phyloP scores from a whole-genome alignment of 2,797 vertebrate genomes.

The Lophius americanus region DNA sequence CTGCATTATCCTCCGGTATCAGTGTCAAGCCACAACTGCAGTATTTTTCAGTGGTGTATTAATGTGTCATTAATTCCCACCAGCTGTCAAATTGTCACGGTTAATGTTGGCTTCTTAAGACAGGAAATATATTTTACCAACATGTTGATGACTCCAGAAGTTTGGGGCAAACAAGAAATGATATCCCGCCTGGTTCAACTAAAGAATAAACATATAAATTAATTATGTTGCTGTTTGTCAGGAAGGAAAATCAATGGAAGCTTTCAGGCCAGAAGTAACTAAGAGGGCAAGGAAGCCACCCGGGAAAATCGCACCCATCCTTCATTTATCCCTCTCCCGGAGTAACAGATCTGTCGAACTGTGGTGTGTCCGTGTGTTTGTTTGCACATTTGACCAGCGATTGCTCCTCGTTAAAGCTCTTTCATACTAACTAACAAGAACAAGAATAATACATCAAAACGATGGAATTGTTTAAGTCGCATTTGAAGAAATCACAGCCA shows the following conservation, averaged over 20 bases:
- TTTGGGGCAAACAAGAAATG: slow-evolving; percentile 46
- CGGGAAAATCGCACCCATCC: slow-evolving; percentile 51
- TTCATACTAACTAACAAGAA: slow-evolving; percentile 32
- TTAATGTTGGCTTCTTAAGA: slow-evolving; percentile 62
- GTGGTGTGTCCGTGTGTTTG: slow-evolving; percentile 12
- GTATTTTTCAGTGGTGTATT: slow-evolving; percentile 70
- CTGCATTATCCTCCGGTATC: slow-evolving; percentile 35
- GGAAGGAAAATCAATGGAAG: slow-evolving; percentile 68
- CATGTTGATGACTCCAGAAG: slow-evolving; percentile 61
- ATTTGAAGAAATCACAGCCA: slow-evolving; percentile 40
- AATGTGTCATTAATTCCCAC: slow-evolving; percentile 66
- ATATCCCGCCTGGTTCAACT: slow-evolving; percentile 8
- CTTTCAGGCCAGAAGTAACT: slow-evolving; percentile 66
- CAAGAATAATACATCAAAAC: slow-evolving; percentile 38
- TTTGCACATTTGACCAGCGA: neutral
- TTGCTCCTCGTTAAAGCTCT: no score
- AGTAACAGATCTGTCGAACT: slow-evolving; percentile 50
- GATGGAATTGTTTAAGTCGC: slow-evolving; percentile 25
- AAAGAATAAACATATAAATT: slow-evolving; percentile 75
- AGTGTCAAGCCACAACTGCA: slow-evolving; percentile 50
- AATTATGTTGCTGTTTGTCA: slow-evolving; percentile 66
- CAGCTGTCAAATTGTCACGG: slow-evolving; percentile 63
- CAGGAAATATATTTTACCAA: slow-evolving; percentile 49
- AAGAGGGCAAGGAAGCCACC: slow-evolving; percentile 63
- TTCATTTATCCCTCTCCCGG: slow-evolving; percentile 58